phyloP scores from a whole-genome alignment of 2,888 invertebrate species.

The Phytoseiulus persimilis region DNA sequence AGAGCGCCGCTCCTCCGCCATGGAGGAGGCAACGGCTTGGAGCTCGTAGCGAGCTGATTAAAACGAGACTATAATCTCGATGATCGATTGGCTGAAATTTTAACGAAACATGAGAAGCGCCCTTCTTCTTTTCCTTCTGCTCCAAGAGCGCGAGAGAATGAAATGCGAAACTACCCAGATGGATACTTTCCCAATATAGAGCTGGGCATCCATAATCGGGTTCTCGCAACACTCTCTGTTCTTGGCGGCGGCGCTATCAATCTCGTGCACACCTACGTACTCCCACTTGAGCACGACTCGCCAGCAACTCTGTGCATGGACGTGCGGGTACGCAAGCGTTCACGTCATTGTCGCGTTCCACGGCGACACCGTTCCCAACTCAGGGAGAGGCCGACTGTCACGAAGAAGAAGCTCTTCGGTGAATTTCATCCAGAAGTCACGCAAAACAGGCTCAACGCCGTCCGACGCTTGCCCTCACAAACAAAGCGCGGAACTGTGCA shows the following conservation, averaged over 20 bases:
- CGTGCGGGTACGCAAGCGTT: no score
- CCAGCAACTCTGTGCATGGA: no score
- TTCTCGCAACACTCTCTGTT: background rate
- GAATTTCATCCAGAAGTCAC: no score
- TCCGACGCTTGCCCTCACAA: no score
- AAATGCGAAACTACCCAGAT: conserved; percentile 11
- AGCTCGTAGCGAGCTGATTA: background rate
- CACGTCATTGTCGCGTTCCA: no score
- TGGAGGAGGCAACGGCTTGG: background rate
- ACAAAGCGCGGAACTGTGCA: no score
- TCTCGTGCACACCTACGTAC: background rate
- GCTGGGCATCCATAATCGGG: background rate
- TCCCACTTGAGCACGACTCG: background rate
- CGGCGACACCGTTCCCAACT: no score
- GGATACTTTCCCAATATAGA: conserved; percentile 36
- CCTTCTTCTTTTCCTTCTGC: background rate
- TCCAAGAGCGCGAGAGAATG: background rate
- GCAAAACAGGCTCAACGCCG: no score
- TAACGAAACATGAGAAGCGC: conserved; percentile 35
- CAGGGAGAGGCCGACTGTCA: no score
- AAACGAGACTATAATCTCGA: background rate
- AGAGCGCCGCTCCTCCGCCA: no score
- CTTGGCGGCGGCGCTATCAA: background rate
- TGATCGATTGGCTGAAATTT: conserved; percentile 34
- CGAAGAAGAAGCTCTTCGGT: no score